Base-by-base conservation (phyloP, 2,797 vertebrate species). In the Scarus forsteni region DNA sequence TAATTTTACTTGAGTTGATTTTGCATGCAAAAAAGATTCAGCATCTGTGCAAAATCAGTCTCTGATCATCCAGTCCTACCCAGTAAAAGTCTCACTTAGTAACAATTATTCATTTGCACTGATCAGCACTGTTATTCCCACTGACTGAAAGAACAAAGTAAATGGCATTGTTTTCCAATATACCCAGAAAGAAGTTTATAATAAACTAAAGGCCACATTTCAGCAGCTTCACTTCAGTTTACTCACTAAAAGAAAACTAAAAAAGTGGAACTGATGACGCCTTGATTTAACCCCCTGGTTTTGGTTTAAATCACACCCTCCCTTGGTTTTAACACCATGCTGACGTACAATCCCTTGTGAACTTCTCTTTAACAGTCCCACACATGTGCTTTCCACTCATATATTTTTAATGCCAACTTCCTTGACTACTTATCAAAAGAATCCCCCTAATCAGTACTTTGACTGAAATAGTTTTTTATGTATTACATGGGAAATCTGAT, bases 121-220 rank as follows among this genome's bases (percentile, higher is more conserved):
- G 1, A 44, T 7, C 16, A 11, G 18, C 19, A 66, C 5, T 48
- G 14, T 38, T 12, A 36, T 6, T 50, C 6, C 74, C 45, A 36
- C 43, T 55, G 3, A 48, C 61, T 46, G n/a, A 52, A 80, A 78
- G 48, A 10, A 43, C 48, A 51, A 19, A 40, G 40, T 15, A 39
- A 40, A 40, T 15, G 36, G 45, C 1, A 1, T 10, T 55, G 19
- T 38, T 27, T 66, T 77, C 75, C 75, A 76, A 79, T 78, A 53
- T 36, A 68, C 70, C 53, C 70, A 5, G 34, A 7, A 65, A 15
- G 9, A 63, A 14, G 4, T 27, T 27, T 27, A 27, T 27, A 27
- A 27, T 27, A 27, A 2, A 27, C 27, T 27, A 27, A 27, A 27
- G 1, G 44, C 57, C 48, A 72, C 63, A 53, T 27, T 40, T 60